These are phyloP conservation scores for Caenorhabditis inopinata DNA, from an alignment of 1,140 invertebrate genomes.

Conservation along the genomic window DNA sequence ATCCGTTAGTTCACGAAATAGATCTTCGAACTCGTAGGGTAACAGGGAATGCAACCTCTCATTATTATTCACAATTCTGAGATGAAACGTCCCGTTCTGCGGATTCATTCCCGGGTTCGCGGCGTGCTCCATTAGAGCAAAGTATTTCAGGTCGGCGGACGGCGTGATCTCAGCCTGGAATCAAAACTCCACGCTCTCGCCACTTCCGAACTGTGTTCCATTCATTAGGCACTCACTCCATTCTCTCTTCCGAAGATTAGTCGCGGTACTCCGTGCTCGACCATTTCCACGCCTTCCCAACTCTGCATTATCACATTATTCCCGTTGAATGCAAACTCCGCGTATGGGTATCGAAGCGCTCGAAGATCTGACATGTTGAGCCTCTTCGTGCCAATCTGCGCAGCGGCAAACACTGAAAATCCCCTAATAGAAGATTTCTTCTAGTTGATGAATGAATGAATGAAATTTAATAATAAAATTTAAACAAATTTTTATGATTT, in stretches of 20 bases:
- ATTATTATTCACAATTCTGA: conserved; percentile 25
- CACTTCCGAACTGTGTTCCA: no score
- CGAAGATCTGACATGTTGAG: neutral
- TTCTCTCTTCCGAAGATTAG: conserved; percentile 10
- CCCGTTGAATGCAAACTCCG: neutral
- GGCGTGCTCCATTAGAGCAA: neutral
- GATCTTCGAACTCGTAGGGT: neutral
- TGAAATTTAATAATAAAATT: no score
- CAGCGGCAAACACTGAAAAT: neutral
- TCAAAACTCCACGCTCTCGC: no score
- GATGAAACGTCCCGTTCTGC: conserved; percentile 19
- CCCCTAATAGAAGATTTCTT: no score
- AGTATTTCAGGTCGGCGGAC: neutral
- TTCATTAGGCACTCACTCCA: neutral
- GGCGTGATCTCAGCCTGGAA: neutral
- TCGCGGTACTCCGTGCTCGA: neutral
- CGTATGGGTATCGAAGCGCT: neutral
- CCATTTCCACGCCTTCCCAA: conserved; percentile 13
- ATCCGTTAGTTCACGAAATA: conserved; percentile 15
- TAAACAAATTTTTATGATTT: neutral
- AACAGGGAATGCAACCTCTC: neutral
- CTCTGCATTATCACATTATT: conserved; percentile 9
- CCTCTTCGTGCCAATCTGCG: neutral
- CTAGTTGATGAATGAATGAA: no score
- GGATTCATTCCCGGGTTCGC: conserved; percentile 18